Evolutionary conservation across 2,888 invertebrate species (phyloP).

Genomic region (Parochlus steinenii): DNA sequence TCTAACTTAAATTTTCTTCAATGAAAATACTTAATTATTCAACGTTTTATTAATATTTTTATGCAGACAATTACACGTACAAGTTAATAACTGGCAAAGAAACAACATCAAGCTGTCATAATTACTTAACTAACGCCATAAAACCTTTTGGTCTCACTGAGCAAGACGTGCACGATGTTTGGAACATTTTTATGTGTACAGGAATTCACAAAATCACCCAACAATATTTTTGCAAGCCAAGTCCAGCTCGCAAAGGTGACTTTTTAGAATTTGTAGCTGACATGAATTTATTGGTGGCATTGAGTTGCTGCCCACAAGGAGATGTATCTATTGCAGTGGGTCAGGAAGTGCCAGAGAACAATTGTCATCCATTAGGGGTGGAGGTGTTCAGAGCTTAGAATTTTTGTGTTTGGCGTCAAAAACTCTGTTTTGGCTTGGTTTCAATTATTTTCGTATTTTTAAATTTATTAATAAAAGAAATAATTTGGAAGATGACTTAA

Average conservation of each 20-base stretch:
- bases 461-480: no score
- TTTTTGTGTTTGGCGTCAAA: no score
- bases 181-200: slow-evolving; percentile 36
- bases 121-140: slow-evolving; percentile 29
- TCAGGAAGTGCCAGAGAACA: slow-evolving; percentile 26
- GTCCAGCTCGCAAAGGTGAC: slow-evolving; percentile 32
- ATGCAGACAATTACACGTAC: slow-evolving; percentile 33
- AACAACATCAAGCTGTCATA: slow-evolving; percentile 30
- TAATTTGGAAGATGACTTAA: no score
- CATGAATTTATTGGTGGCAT: slow-evolving; percentile 32
- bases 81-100: slow-evolving; percentile 31
- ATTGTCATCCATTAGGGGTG: slow-evolving; percentile 29
- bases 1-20: slow-evolving; percentile 2
- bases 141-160: slow-evolving; percentile 28
- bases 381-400: slow-evolving; percentile 29
- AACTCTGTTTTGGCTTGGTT: no score
- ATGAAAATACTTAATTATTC: no score
- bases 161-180: slow-evolving; percentile 34
- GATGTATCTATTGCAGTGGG: slow-evolving; percentile 32
- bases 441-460: no score
- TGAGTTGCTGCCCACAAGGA: slow-evolving; percentile 32
- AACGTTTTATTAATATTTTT: not conserved
- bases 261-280: slow-evolving; percentile 35
- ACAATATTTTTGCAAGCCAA: slow-evolving; percentile 34
- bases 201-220: slow-evolving; percentile 30